Conservation (phyloP, 2,113 vertebrate species). For the Callipepla squamata region DNA sequence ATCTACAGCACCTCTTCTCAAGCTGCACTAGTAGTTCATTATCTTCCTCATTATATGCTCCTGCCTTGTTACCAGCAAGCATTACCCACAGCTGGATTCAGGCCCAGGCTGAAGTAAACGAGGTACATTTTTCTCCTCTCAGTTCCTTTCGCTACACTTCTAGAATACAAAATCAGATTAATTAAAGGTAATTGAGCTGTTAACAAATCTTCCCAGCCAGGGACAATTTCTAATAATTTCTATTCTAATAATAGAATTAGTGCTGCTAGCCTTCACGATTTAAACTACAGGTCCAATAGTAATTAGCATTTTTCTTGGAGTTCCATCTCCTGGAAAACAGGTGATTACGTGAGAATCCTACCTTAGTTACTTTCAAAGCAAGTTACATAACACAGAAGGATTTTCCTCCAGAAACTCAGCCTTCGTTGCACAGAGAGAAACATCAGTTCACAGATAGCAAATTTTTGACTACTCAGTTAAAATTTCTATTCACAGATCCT, state of each 20-base stretch:
- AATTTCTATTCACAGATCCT: background rate
- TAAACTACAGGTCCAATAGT: background rate
- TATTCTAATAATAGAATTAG: background rate
- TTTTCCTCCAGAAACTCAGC: background rate
- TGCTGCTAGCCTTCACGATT: conserved; percentile 38
- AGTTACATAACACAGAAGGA: background rate
- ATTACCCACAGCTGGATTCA: conserved; percentile 37
- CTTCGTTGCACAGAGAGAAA: background rate
- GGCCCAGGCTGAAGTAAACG: conserved; percentile 33
- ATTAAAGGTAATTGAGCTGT: conserved; percentile 18
- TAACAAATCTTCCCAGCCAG: conserved; percentile 34
- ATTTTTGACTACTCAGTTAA: background rate
- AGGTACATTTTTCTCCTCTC: conserved; percentile 14
- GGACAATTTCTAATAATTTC: background rate
- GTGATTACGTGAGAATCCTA: background rate
- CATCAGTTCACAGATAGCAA: background rate
- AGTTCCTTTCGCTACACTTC: conserved; percentile 2
- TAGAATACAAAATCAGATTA: conserved; percentile 55
- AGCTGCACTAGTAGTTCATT: conserved; percentile 48
- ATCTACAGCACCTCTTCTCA: background rate
- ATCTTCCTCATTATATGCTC: background rate
- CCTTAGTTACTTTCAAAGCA: background rate
- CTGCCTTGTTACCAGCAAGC: conserved; percentile 8
- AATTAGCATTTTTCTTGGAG: conserved; percentile 61
- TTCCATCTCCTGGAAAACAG: conserved; percentile 61